phyloP scores from a whole-genome alignment of 1,140 invertebrate genomes.

The Nephila pilipes region DNA sequence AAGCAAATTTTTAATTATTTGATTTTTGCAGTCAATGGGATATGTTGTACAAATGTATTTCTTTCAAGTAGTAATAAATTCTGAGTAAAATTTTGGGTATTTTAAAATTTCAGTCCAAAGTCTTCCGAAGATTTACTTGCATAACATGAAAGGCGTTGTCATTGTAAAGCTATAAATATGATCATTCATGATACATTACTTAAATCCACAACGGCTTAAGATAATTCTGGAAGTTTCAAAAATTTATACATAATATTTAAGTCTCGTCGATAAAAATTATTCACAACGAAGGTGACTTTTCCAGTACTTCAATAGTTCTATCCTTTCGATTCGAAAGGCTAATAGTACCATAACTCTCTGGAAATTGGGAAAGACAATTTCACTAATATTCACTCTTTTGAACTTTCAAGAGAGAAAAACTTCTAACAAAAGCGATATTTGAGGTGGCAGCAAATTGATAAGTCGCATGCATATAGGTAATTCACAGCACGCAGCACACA shows the following conservation, averaged over 20 bases:
- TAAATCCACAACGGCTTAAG: too few relatives aligned
- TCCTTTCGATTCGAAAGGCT: background rate
- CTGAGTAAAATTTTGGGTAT: too few relatives aligned
- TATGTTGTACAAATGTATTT: too few relatives aligned
- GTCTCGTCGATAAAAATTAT: background rate
- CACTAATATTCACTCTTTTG: background rate
- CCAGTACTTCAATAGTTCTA: background rate
- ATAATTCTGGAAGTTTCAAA: too few relatives aligned
- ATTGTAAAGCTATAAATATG: too few relatives aligned
- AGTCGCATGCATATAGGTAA: constrained; percentile 12
- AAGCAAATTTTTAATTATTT: too few relatives aligned
- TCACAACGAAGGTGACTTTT: background rate
- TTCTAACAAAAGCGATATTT: background rate
- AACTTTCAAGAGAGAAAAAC: background rate
- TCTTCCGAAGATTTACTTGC: background rate
- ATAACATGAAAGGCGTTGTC: too few relatives aligned
- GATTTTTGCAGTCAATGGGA: too few relatives aligned
- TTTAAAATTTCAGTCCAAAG: too few relatives aligned
- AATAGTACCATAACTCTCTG: background rate
- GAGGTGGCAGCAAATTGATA: constrained; percentile 50
- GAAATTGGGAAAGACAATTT: background rate
- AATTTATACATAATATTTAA: too few relatives aligned
- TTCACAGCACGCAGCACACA: background rate
- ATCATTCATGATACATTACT: too few relatives aligned
- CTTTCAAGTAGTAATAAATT: too few relatives aligned